Percentiles rank a stretch among this genome's conserved stretches.
These are phyloP conservation scores for Pyrrhia umbra DNA, from an alignment of 2,888 invertebrate genomes.

Conservation along the genomic window DNA sequence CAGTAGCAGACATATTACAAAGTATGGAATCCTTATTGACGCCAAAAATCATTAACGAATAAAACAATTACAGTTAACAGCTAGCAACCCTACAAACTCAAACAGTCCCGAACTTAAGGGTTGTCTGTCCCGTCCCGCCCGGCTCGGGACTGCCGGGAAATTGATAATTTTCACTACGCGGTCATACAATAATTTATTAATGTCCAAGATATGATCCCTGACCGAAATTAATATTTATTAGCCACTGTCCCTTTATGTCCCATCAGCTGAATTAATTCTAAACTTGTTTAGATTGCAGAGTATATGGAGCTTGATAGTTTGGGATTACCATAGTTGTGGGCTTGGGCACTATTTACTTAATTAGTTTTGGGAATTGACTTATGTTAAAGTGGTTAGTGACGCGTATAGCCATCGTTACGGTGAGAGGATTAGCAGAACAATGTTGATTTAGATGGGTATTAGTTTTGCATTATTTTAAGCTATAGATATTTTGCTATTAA, in stretches of 20 bases:
- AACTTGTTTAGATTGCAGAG: slow-evolving; percentile 70
- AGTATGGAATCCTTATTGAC: no score
- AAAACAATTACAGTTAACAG: background rate
- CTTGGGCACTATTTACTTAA: slow-evolving; percentile 68
- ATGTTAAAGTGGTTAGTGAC: slow-evolving; percentile 42
- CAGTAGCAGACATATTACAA: no score
- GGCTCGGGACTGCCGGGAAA: slow-evolving; percentile 72
- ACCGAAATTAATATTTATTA: slow-evolving; percentile 85
- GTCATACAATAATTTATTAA: slow-evolving; percentile 87
- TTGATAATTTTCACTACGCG: slow-evolving; percentile 85
- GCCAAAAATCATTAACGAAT: no score
- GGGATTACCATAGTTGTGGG: slow-evolving; percentile 50
- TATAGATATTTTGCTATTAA: background rate
- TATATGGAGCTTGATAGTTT: slow-evolving; percentile 67
- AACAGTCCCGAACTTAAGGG: slow-evolving; percentile 81
- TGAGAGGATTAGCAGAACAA: slow-evolving; percentile 22
- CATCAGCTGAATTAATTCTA: slow-evolving; percentile 82
- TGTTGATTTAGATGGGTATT: background rate
- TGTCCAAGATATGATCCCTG: slow-evolving; percentile 83
- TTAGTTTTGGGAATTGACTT: slow-evolving; percentile 68
- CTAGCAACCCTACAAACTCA: slow-evolving; percentile 75
- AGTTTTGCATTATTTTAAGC: background rate
- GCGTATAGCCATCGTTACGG: no score
- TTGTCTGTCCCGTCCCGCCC: slow-evolving; percentile 68
- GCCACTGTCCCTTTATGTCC: slow-evolving; percentile 79